phyloP scores from a whole-genome alignment of 2,113 vertebrate species.

The Carassius carassius region DNA sequence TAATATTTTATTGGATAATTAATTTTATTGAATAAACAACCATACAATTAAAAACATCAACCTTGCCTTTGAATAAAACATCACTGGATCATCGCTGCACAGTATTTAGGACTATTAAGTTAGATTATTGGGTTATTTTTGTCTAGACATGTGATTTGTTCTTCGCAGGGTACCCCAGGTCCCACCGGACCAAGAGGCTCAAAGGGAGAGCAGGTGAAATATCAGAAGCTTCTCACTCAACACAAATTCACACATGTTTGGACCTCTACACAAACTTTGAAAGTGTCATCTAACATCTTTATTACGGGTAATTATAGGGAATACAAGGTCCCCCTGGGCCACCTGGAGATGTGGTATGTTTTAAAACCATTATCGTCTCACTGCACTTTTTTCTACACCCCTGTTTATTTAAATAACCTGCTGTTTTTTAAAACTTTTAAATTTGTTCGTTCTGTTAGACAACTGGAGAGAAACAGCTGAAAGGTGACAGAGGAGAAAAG shows the following conservation, averaged over 20 bases:
- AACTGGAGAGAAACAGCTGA: constrained; percentile 63
- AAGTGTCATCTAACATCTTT: constrained; percentile 31
- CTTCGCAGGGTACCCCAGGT: constrained; percentile 86
- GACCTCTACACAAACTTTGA: not conserved
- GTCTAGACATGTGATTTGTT: constrained; percentile 22
- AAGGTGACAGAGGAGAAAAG: constrained; percentile 74
- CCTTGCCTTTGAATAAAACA: not conserved
- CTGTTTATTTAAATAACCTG: not conserved
- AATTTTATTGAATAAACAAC: too few species aligned
- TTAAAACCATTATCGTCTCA: not conserved
- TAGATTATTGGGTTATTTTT: constrained; percentile 50
- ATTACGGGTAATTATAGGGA: constrained; percentile 63
- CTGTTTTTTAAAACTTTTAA: not conserved
- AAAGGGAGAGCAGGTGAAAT: constrained; percentile 84
- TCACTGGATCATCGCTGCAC: not conserved
- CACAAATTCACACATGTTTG: not conserved
- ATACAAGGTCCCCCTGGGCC: constrained; percentile 76
- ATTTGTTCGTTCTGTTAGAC: constrained; percentile 55
- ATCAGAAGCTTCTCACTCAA: not conserved
- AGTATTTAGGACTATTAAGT: not conserved
- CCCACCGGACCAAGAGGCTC: constrained; percentile 82
- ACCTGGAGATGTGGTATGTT: constrained; percentile 82
- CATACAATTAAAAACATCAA: too few species aligned
- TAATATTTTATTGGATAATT: not conserved
- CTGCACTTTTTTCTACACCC: not conserved